These are phyloP conservation scores for Smithornis capensis DNA, from an alignment of 2,113 vertebrate species.

Conservation along the genomic window DNA sequence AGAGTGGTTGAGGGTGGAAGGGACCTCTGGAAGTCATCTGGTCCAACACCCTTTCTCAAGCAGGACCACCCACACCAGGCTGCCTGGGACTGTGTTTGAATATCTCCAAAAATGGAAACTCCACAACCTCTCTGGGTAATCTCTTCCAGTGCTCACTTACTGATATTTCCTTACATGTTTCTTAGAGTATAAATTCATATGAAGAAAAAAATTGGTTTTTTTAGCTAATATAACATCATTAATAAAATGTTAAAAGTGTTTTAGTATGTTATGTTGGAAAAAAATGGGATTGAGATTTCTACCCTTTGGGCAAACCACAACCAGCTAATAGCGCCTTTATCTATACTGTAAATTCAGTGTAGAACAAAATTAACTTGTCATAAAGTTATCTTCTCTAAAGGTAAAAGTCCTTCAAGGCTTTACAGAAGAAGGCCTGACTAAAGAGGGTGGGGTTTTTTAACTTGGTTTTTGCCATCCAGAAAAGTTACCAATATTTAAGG, in stretches of 20 bases:
- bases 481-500: background rate
- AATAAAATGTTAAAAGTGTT: background rate
- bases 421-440: background rate
- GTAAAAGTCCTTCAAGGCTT: background rate
- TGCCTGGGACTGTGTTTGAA: rapidly evolving
- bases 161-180: background rate
- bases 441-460: rapidly evolving
- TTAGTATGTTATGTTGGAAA: background rate
- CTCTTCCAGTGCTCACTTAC: background rate
- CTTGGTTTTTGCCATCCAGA: background rate
- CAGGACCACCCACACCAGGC: background rate
- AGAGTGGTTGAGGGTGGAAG: background rate
- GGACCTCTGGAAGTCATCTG: background rate
- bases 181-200: background rate
- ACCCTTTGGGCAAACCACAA: background rate
- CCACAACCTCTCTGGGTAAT: background rate
- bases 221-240: background rate
- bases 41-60: background rate
- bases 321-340: background rate
- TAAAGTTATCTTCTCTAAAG: background rate
- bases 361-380: background rate
- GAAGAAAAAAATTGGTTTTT: background rate
- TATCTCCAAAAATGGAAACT: background rate
- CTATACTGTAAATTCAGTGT: background rate
- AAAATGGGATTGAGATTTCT: background rate